Evolutionary conservation across 1,140 invertebrate species (phyloP).

Genomic region (Euwallacea fornicatus): DNA sequence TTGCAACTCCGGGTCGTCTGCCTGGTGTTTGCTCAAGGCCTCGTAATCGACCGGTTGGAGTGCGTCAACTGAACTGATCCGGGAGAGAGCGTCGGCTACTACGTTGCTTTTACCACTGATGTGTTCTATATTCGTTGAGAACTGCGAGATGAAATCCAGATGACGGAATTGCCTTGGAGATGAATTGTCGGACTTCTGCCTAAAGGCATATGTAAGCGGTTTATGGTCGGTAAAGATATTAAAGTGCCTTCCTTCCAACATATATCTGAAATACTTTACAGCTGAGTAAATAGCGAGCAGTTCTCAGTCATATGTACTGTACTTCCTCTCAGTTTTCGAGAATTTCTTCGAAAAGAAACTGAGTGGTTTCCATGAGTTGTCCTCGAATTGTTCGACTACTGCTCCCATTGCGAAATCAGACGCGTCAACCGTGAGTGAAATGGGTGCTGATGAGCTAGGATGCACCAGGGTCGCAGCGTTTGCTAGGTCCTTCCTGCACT

Average conservation of each 20-base stretch:
- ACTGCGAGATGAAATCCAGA: not conserved
- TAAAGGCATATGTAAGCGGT: not conserved
- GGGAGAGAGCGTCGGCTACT: too few relatives aligned
- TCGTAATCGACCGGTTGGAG: too few relatives aligned
- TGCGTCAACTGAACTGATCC: too few relatives aligned
- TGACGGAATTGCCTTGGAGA: not conserved
- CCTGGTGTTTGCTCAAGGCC: too few relatives aligned
- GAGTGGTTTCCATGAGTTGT: constrained; percentile 46
- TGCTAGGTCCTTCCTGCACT: not conserved
- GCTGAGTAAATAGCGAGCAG: too few relatives aligned
- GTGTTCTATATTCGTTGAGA: not conserved
- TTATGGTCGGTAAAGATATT: not conserved
- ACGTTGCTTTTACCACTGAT: too few relatives aligned
- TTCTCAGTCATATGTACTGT: too few relatives aligned
- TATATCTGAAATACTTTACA: too few relatives aligned
- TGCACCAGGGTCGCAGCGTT: not conserved
- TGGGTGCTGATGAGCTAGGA: not conserved
- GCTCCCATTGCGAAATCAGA: not conserved
- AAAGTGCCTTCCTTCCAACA: too few relatives aligned
- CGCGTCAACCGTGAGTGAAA: not conserved
- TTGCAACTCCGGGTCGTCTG: too few relatives aligned
- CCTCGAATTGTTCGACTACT: not conserved
- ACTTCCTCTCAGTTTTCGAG: too few relatives aligned
- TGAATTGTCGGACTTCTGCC: not conserved
- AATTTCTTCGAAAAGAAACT: constrained; percentile 51